These are phyloP conservation scores for Nettapus auritus DNA, from an alignment of 2,113 vertebrate genomes.

Conservation along the genomic window DNA sequence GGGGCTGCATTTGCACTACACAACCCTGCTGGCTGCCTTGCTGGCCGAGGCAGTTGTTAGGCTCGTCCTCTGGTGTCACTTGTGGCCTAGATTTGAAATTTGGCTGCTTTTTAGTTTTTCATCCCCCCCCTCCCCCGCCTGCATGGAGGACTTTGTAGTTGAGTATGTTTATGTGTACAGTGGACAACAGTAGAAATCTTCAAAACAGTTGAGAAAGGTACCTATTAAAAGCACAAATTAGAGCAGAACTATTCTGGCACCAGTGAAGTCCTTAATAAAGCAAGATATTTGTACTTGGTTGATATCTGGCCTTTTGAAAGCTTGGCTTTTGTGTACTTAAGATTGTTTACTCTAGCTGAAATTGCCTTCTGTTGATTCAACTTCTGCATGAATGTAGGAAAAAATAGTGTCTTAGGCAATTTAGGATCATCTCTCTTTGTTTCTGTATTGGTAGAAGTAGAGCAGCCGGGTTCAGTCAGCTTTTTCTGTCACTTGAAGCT, in stretches of 20 bases:
- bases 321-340: background rate
- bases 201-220: background rate
- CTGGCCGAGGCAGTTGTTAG: background rate
- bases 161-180: background rate
- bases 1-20: background rate
- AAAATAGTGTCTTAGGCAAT: background rate
- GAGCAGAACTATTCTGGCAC: background rate
- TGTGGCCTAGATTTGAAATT: background rate
- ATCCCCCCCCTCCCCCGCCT: background rate
- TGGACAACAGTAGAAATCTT: background rate
- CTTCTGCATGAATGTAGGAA: background rate
- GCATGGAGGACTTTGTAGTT: background rate
- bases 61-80: background rate
- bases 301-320: background rate
- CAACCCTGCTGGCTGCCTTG: rapidly evolving
- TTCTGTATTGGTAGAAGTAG: background rate
- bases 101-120: too few species aligned
- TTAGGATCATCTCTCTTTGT: background rate
- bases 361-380: background rate
- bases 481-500: background rate
- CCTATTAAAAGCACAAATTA: background rate
- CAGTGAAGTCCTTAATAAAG: background rate
- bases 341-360: background rate
- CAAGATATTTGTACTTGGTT: background rate
- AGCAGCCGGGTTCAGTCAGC: background rate